Base-by-base conservation (phyloP, 2,113 vertebrate species). In the Sigmodon hispidus region DNA sequence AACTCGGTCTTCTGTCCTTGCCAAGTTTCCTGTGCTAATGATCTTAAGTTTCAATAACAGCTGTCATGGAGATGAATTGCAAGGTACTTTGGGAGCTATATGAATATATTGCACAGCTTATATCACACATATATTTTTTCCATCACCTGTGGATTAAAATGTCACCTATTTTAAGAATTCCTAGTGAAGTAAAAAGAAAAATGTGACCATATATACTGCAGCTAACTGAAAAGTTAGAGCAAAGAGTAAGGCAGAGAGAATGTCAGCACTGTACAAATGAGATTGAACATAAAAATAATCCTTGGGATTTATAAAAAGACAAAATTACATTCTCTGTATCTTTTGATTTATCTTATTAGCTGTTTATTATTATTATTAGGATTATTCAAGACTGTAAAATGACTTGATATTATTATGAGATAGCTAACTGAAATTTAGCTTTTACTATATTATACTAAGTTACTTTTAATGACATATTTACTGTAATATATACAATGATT, bases 81-180 rank as follows among this genome's bases (percentile, higher is more conserved):
- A 93, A 96, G 93, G 95, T 96, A 97, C 93, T 96, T 90, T 96
- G 96, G 95, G 96, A 97, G 86, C 90, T 97, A 93, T 96, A 94
- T 84, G 93, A 96, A 96, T 11, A 24, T 97, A 98, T 97, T 13
- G 57, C 95, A 95, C 52, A 94, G 67, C 45, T 97, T 97, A 96
- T 97, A 97, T 96, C 94, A 90, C 86, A 97, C 67, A 96, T 97
- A 94, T 92, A 96, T 97, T 98, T 97, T 97, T 77, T 94, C 72
- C 24, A 92, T 97, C 86, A 96, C 93, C 94, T 92, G 93, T 97
- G 96, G 96, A 97, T 98, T 98, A 96, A 97, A 98, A 97, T 97
- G 96, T 97, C 90, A 96, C 90, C 92, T 96, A 87, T 93, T 96
- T 97, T 96, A 95, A 95, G 72, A 95, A 95, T 97, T 92, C 19